These are phyloP conservation scores for Pristionchus mayeri DNA, from an alignment of 2,888 invertebrate species.

Conservation along the genomic window DNA sequence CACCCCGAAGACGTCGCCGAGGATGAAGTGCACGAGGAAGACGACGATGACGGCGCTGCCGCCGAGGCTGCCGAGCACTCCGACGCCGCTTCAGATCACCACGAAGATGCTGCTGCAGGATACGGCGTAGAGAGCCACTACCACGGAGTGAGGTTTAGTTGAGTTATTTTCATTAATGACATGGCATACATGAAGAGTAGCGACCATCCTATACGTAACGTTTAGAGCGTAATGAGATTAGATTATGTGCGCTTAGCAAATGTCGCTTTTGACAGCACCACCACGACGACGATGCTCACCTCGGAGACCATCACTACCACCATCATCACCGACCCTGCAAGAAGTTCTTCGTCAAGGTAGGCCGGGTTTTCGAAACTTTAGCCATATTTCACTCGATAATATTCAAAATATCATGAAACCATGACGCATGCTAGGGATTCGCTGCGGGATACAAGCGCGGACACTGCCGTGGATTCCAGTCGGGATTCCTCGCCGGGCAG, in stretches of 20 bases:
- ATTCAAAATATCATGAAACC: too few species aligned
- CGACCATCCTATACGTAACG: too few species aligned
- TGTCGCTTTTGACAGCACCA: background rate
- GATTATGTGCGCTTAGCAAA: too few species aligned
- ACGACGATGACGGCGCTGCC: background rate
- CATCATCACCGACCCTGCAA: constrained; percentile 16
- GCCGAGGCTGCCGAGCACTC: background rate
- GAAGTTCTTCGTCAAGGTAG: constrained; percentile 6
- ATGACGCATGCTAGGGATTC: too few species aligned
- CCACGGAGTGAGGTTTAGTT: background rate
- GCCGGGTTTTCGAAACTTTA: background rate
- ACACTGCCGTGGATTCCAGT: background rate
- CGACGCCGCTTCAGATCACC: background rate
- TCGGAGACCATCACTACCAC: background rate
- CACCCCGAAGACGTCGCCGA: background rate
- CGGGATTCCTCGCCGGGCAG: constrained; percentile 13
- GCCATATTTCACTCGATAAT: too few species aligned
- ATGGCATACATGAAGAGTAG: background rate
- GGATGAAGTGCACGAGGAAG: background rate
- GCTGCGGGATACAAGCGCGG: constrained; percentile 19
- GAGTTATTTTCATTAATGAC: background rate
- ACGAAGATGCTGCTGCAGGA: background rate
- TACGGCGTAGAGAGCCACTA: background rate
- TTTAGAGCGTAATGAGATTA: too few species aligned
- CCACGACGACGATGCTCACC: background rate